These are phyloP conservation scores for Montipora efflorescens DNA, from an alignment of 64 coral and sea anemone genomes.

Conservation along the genomic window DNA sequence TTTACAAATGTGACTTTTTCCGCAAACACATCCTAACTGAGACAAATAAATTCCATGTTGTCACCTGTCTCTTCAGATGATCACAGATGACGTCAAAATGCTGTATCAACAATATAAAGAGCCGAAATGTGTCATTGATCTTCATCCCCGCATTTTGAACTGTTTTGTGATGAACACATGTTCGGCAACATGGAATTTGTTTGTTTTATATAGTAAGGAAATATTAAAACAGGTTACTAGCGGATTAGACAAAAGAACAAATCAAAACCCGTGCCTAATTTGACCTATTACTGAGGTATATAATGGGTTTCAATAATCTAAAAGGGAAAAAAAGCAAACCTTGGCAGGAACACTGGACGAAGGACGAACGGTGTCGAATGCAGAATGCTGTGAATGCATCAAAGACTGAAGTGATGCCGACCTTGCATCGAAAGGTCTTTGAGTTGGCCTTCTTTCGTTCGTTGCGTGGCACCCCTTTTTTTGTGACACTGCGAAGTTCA, in stretches of 20 bases:
- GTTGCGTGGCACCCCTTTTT: not conserved
- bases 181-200: too few species aligned
- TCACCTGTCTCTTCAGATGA: not conserved
- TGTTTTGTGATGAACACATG: too few species aligned
- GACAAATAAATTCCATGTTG: not conserved
- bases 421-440: not conserved
- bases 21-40: too few species aligned
- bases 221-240: too few species aligned
- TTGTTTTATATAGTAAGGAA: too few species aligned
- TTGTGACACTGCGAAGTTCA: conserved; percentile 20
- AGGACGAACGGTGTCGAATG: conserved; percentile 64
- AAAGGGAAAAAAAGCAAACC: not conserved
- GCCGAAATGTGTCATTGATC: too few species aligned
- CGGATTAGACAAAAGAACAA: too few species aligned
- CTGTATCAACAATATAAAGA: not conserved
- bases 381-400: conserved; percentile 63
- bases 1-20: too few species aligned
- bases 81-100: too few species aligned
- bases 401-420: conserved; percentile 8
- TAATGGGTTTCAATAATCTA: too few species aligned
- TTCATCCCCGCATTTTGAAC: too few species aligned
- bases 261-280: not conserved
- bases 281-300: too few species aligned
- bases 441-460: not conserved
- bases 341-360: not conserved